Evolutionary conservation across 2,797 vertebrate genomes (phyloP).

Genomic region (Mus minutoides): DNA sequence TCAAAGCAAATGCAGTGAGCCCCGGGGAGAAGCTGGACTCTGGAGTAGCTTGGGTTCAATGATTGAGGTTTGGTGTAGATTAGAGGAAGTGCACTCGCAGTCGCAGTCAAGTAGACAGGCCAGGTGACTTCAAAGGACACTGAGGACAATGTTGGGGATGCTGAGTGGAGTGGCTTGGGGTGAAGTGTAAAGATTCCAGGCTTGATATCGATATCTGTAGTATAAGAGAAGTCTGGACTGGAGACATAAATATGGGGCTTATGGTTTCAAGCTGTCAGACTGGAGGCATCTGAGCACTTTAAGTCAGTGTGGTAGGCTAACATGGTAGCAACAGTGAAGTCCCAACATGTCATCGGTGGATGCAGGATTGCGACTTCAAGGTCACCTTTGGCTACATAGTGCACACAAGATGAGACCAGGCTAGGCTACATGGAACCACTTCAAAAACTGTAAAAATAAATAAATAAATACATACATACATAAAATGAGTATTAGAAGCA

Average conservation of each 20-base stretch:
- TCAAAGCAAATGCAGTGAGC: no score
- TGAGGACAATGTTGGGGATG: no score
- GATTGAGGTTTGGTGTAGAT: neutral
- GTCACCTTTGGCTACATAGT: neutral
- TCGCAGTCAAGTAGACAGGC: neutral
- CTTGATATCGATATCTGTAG: neutral
- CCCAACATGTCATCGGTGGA: fast-evolving
- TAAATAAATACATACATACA: no score
- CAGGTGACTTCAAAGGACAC: neutral
- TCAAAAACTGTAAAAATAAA: neutral
- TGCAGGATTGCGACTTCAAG: neutral
- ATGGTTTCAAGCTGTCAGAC: neutral
- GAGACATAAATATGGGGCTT: neutral
- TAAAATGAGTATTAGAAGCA: neutral
- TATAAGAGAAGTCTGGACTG: neutral
- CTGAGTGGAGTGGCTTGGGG: neutral
- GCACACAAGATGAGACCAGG: neutral
- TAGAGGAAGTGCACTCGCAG: no score
- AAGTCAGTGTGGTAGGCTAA: no score
- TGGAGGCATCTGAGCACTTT: neutral
- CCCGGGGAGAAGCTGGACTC: neutral
- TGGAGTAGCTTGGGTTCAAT: neutral
- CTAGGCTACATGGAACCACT: no score
- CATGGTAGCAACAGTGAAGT: neutral
- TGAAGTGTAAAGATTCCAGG: neutral